Evolutionary conservation across 92 coral and sea anemone genomes (phyloP), one percentile per base, ranked within the genome.

Genomic region (Palythoa grandis): DNA sequence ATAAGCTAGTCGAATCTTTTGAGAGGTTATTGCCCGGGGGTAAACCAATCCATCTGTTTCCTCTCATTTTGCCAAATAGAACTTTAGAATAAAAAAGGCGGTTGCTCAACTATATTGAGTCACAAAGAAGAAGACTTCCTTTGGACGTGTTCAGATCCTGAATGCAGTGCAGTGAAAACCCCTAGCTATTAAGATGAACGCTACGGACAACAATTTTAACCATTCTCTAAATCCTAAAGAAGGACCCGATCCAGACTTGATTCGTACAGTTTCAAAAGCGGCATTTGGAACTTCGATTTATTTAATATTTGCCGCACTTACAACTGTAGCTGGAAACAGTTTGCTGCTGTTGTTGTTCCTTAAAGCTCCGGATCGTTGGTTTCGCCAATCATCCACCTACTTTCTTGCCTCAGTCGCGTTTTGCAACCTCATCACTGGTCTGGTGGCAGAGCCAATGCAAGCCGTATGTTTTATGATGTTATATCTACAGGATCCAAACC

Each of bases 281-380:
- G 83, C 83, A 19, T 61, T 78, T 39, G 83, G 83, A 47, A 78
- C 83, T n/a, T 78, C 72, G 35, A 78, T 78, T 57, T 77, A 77
- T 60, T 35, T 77, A 50, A 78, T 60, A 37, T 37, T 60, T 78
- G n/a, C 17, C 9, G 72, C 72, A 22, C 43, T 61, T 14, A 11
- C 58, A 17, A 78, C 71, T 22, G 50, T 43, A 78, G 54, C 11
- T 78, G 83, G 72, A 7, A 78, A 78, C 52, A 77, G 82, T 20
- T 47, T 77, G 70, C 38, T 78, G 72, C 8, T 78, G 72, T 47
- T 78, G 16, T 23, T 78, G 56, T 78, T 78, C 47, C 17, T 78
- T 3, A 78, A 78, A 70, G 35, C 10, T 8, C 83, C 83, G 0
- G 83, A 78, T 1, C 83, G 83, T 25, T 78, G 83, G 83, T 78